Percentiles rank a stretch among this genome's conserved stretches.
Evolutionary conservation across 2,888 invertebrate species (phyloP).

Genomic region (Tillus elongatus): DNA sequence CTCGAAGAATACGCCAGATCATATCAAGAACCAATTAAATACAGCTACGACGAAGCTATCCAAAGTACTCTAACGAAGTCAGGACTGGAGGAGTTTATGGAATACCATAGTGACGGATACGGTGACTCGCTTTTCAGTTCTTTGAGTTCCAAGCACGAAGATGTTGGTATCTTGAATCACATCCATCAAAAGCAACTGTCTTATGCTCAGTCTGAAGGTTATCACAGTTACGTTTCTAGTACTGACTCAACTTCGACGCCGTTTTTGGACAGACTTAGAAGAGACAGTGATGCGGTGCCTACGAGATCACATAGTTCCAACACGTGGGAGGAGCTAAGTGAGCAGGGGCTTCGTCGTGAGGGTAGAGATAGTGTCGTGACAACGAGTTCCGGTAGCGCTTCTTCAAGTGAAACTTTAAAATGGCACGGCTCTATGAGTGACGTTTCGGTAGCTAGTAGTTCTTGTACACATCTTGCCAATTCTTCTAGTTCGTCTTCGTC

Average conservation of each 20-base stretch:
- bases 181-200: conserved; percentile 64
- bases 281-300: conserved; percentile 51
- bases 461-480: conserved; percentile 44
- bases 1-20: conserved; percentile 61
- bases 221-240: conserved; percentile 71
- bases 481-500: conserved; percentile 31
- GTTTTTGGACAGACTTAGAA: conserved; percentile 61
- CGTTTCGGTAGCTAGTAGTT: conserved; percentile 54
- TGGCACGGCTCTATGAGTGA: conserved; percentile 72
- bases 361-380: conserved; percentile 57
- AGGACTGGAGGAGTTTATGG: conserved; percentile 53
- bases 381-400: conserved; percentile 52
- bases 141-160: conserved; percentile 37
- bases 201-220: conserved; percentile 71
- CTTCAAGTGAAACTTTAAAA: conserved; percentile 68
- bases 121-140: conserved; percentile 41
- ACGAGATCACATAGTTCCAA: conserved; percentile 34
- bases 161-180: conserved; percentile 39
- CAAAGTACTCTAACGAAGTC: conserved; percentile 31
- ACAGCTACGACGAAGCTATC: conserved; percentile 24
- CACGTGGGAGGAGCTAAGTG: conserved; percentile 41
- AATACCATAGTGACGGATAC: conserved; percentile 58
- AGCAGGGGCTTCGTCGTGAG: conserved; percentile 30
- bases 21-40: conserved; percentile 42
- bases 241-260: conserved; percentile 69